Evolutionary conservation across 2,797 vertebrate genomes (phyloP).

Genomic region (Gadopsis bispinosus): DNA sequence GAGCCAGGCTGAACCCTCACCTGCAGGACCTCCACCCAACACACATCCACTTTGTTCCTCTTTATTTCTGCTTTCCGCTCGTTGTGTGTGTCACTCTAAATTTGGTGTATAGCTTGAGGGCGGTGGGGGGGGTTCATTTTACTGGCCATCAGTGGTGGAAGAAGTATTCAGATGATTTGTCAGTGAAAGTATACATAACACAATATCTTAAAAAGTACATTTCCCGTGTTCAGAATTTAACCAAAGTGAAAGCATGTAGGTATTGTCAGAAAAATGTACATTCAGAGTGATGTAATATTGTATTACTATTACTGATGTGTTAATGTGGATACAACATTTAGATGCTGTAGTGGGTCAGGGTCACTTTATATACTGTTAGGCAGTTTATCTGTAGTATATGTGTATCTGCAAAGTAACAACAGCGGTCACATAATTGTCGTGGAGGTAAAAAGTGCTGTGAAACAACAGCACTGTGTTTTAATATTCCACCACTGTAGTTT

Average conservation of each 20-base stretch:
- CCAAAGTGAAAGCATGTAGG: not conserved
- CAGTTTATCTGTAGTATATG: not conserved
- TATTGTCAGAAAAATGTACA: not conserved
- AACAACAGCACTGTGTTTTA: too few species aligned
- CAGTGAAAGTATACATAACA: not conserved
- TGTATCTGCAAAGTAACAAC: not conserved
- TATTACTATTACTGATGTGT: not conserved
- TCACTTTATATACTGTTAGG: not conserved
- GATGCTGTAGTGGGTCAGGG: not conserved
- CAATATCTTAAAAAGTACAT: not conserved
- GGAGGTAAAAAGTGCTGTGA: not conserved
- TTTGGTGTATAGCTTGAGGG: constrained; percentile 11
- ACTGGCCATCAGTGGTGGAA: not conserved
- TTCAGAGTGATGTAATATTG: not conserved
- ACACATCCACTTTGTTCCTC: constrained; percentile 30
- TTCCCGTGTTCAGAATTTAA: too few species aligned
- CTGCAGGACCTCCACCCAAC: constrained; percentile 67
- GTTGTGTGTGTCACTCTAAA: constrained; percentile 53
- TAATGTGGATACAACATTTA: not conserved
- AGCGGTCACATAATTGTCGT: not conserved
- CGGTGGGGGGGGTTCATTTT: not conserved
- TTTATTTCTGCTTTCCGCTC: constrained; percentile 51
- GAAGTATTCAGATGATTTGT: not conserved
- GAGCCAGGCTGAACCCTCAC: constrained; percentile 61
- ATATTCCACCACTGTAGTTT: not conserved